phyloP scores from a whole-genome alignment of 2,797 vertebrate genomes.

The Enteromius mattozi region DNA sequence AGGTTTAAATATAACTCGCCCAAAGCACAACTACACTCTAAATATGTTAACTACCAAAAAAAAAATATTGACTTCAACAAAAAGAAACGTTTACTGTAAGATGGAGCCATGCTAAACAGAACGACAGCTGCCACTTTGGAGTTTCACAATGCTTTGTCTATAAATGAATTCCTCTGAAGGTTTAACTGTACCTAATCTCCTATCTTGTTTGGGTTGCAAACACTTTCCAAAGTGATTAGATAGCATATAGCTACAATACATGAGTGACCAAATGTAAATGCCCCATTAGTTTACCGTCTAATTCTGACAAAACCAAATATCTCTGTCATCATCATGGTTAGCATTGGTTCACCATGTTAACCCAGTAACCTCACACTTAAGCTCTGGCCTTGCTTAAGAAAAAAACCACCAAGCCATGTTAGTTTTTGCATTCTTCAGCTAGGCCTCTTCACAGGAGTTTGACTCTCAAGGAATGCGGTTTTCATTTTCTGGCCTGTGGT shows the following conservation, averaged over 20 bases:
- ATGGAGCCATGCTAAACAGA: too few species aligned
- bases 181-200: neutral
- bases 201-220: neutral
- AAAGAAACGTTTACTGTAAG: neutral
- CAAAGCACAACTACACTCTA: neutral
- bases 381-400: neutral
- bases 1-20: neutral
- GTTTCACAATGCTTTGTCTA: neutral
- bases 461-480: conserved; percentile 19
- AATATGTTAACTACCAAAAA: neutral
- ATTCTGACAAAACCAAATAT: neutral
- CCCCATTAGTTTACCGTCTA: neutral
- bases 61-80: neutral
- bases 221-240: neutral
- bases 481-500: conserved; percentile 4
- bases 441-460: neutral
- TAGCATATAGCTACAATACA: neutral
- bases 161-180: neutral
- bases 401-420: neutral
- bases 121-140: neutral
- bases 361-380: neutral
- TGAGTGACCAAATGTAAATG: neutral
- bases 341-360: conserved; percentile 18
- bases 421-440: conserved; percentile 17
- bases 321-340: conserved; percentile 34